Conservation (phyloP, 2,888 invertebrate genomes). For the Hemithea aestivaria region DNA sequence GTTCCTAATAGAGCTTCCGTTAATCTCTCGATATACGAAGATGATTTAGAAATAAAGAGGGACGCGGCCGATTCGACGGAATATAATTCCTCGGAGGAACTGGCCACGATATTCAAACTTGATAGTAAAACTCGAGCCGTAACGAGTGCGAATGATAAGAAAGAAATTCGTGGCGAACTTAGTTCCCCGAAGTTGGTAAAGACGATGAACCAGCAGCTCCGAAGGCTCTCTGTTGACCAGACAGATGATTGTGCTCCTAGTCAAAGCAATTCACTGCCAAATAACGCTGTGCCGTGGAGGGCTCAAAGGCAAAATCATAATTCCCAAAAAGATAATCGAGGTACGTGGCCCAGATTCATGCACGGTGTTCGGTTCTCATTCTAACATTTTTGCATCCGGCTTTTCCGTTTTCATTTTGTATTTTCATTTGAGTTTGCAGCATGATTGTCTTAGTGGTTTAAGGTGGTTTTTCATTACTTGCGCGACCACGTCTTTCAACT, state of each 20-base stretch:
- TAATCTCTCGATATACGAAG: conserved; percentile 68
- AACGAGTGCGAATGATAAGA: conserved; percentile 38
- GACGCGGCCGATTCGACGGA: conserved; percentile 73
- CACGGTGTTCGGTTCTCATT: conserved; percentile 71
- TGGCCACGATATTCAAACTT: conserved; percentile 81
- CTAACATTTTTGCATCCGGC: conserved; percentile 66
- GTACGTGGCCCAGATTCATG: conserved; percentile 70
- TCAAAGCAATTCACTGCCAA: conserved; percentile 71
- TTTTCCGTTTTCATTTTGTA: conserved; percentile 36
- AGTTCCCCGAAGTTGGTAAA: conserved; percentile 73
- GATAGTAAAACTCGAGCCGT: conserved; percentile 39
- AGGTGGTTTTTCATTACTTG: conserved; percentile 9
- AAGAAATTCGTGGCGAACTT: conserved; percentile 53
- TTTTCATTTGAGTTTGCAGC: conserved; percentile 20
- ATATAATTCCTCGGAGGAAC: conserved; percentile 82
- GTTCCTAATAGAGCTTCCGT: conserved; percentile 54
- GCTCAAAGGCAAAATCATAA: conserved; percentile 64
- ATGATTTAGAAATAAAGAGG: conserved; percentile 61
- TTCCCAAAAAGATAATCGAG: conserved; percentile 72
- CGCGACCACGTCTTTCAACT: too few relatives aligned
- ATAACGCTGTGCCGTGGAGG: conserved; percentile 71
- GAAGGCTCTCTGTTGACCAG: conserved; percentile 63
- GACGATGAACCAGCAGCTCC: conserved; percentile 65
- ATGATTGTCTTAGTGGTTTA: neutral
- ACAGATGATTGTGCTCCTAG: conserved; percentile 61